These are phyloP conservation scores for Ruditapes philippinarum DNA, from an alignment of 1,140 invertebrate genomes.

Conservation along the genomic window DNA sequence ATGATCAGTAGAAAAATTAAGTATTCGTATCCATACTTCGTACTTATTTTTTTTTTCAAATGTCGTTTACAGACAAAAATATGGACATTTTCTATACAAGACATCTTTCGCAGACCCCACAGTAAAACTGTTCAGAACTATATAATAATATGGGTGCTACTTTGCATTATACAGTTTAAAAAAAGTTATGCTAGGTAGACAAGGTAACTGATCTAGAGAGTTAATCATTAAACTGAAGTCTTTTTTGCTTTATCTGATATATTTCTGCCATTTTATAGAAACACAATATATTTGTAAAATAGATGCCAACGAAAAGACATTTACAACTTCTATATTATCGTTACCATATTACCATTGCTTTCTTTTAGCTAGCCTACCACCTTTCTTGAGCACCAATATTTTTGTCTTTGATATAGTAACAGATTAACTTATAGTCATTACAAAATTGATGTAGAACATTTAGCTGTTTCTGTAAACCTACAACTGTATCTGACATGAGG, in stretches of 20 bases:
- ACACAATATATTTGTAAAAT: background rate
- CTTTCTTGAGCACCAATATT: background rate
- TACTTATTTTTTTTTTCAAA: background rate
- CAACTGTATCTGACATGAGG: slow-evolving; percentile 7
- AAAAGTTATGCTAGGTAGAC: background rate
- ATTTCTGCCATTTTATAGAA: slow-evolving; percentile 7
- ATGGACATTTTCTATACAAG: background rate
- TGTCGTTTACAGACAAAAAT: background rate
- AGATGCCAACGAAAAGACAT: background rate
- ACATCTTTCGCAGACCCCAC: background rate
- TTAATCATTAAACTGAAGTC: background rate
- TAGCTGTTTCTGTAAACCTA: slow-evolving; percentile 1
- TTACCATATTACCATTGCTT: background rate
- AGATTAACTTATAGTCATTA: background rate
- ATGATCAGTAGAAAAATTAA: background rate
- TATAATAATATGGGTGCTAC: background rate
- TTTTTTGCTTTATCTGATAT: background rate
- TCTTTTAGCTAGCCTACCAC: background rate
- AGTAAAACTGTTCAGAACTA: background rate
- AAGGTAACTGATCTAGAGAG: background rate
- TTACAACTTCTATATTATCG: background rate
- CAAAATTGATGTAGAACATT: background rate
- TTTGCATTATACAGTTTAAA: background rate
- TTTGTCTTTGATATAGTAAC: background rate
- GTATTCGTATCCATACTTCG: slow-evolving; percentile 8